phyloP scores from a whole-genome alignment of 2,797 vertebrate genomes.

The Gymnocypris eckloni region DNA sequence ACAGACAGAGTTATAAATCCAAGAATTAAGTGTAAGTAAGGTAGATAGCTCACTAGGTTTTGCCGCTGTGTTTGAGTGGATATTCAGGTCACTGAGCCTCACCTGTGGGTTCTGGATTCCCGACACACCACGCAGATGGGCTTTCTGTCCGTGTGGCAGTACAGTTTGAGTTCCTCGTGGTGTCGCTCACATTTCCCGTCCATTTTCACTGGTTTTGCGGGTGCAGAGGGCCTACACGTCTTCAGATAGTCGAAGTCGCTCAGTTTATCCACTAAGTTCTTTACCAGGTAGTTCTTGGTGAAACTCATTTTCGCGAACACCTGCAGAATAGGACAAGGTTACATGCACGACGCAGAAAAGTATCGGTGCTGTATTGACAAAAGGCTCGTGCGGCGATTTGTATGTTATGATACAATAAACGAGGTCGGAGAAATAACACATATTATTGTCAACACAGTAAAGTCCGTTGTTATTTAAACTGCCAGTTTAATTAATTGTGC shows the following conservation, averaged over 20 bases:
- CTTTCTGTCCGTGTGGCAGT: conserved; percentile 79
- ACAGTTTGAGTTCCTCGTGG: conserved; percentile 81
- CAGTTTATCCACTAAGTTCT: conserved; percentile 82
- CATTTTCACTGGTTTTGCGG: conserved; percentile 69
- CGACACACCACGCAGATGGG: conserved; percentile 83
- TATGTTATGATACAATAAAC: neutral
- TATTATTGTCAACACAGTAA: neutral
- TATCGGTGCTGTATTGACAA: neutral
- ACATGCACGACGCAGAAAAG: neutral
- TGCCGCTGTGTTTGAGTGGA: neutral
- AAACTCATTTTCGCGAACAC: conserved; percentile 80
- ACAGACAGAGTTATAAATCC: neutral
- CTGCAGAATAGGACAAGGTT: conserved; percentile 60
- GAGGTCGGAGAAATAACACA: neutral
- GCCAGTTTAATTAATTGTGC: neutral
- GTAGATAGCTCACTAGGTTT: neutral
- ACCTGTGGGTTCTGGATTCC: conserved; percentile 78
- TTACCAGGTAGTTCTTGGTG: conserved; percentile 84
- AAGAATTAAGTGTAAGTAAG: neutral
- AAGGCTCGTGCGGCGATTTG: neutral
- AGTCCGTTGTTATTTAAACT: neutral
- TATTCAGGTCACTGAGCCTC: neutral
- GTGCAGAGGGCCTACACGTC: conserved; percentile 61
- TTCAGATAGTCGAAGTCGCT: conserved; percentile 76
- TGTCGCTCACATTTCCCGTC: conserved; percentile 79